Evolutionary conservation across 2,888 invertebrate genomes (phyloP).

Genomic region (Meliscaeva auricollis): DNA sequence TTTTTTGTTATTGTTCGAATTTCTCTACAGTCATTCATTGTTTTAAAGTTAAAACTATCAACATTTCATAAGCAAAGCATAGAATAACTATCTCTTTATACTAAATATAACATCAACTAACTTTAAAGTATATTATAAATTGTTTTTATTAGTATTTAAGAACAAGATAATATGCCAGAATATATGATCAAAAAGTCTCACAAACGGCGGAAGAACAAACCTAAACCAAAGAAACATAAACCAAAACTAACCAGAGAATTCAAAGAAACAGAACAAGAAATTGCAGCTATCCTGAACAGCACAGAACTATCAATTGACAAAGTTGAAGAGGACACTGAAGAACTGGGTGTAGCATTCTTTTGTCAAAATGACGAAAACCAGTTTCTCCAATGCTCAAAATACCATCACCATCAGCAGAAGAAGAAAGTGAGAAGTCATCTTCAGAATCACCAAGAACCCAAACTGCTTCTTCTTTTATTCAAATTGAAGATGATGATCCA

Average conservation of each 20-base stretch:
- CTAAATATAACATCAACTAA: too few relatives aligned
- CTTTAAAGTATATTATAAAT: too few relatives aligned
- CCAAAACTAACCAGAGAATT: slow-evolving; percentile 80
- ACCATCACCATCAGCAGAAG: slow-evolving; percentile 23
- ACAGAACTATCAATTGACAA: slow-evolving; percentile 74
- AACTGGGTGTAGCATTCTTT: slow-evolving; percentile 48
- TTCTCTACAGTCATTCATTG: too few relatives aligned
- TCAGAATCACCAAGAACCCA: slow-evolving; percentile 59
- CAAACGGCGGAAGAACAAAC: slow-evolving; percentile 34
- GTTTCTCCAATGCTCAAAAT: not conserved
- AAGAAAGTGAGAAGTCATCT: slow-evolving; percentile 17
- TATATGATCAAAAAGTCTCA: slow-evolving; percentile 21
- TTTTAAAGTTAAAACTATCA: too few relatives aligned
- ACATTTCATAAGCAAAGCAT: too few relatives aligned
- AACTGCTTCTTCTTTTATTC: slow-evolving; percentile 80
- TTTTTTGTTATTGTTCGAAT: too few relatives aligned
- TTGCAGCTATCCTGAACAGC: slow-evolving; percentile 78
- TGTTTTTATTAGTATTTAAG: not conserved
- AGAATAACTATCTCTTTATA: too few relatives aligned
- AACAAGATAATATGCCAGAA: slow-evolving; percentile 38
- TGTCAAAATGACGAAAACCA: not conserved
- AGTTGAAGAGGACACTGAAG: slow-evolving; percentile 38
- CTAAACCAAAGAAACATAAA: slow-evolving; percentile 77
- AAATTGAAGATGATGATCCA: slow-evolving; percentile 80
- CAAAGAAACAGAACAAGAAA: slow-evolving; percentile 80